These are phyloP conservation scores for Myotis vivesi DNA, from an alignment of 2,797 vertebrate genomes.

Conservation along the genomic window DNA sequence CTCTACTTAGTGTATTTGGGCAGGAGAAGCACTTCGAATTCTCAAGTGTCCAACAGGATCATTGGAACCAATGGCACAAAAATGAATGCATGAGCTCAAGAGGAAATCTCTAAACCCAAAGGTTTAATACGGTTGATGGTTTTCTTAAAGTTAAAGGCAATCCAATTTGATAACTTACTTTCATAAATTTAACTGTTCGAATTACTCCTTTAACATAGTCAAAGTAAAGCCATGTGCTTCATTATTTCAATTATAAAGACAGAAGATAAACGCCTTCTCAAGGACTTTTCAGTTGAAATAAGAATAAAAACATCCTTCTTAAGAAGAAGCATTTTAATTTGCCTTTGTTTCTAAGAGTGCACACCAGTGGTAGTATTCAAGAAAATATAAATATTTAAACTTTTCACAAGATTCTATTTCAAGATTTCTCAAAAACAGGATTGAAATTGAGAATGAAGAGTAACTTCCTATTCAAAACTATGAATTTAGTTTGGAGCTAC, in stretches of 20 bases:
- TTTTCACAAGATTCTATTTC: slow-evolving; percentile 28
- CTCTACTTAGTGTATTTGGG: background rate
- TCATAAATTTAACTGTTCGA: slow-evolving; percentile 28
- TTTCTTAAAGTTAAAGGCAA: slow-evolving; percentile 56
- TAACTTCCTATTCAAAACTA: slow-evolving; percentile 53
- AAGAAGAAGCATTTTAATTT: background rate
- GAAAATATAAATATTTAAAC: slow-evolving; percentile 40
- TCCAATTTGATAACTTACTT: slow-evolving; percentile 32
- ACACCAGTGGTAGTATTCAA: slow-evolving; percentile 27
- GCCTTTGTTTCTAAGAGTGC: slow-evolving; percentile 9
- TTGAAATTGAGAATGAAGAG: background rate
- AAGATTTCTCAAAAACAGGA: slow-evolving; percentile 28
- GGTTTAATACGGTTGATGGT: background rate
- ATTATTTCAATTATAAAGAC: slow-evolving; percentile 18
- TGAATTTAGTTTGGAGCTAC: slow-evolving; percentile 27
- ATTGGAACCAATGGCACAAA: slow-evolving; percentile 5
- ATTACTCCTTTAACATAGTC: background rate
- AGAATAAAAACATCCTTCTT: slow-evolving; percentile 3
- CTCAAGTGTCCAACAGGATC: background rate
- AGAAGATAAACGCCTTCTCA: background rate
- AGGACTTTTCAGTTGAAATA: slow-evolving; percentile 36
- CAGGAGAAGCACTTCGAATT: slow-evolving; percentile 24
- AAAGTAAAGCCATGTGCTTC: slow-evolving; percentile 12
- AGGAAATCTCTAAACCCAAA: slow-evolving; percentile 25
- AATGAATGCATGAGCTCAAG: background rate